Evolutionary conservation across 2,797 vertebrate genomes (phyloP).

Genomic region (Spinus olivaceus): DNA sequence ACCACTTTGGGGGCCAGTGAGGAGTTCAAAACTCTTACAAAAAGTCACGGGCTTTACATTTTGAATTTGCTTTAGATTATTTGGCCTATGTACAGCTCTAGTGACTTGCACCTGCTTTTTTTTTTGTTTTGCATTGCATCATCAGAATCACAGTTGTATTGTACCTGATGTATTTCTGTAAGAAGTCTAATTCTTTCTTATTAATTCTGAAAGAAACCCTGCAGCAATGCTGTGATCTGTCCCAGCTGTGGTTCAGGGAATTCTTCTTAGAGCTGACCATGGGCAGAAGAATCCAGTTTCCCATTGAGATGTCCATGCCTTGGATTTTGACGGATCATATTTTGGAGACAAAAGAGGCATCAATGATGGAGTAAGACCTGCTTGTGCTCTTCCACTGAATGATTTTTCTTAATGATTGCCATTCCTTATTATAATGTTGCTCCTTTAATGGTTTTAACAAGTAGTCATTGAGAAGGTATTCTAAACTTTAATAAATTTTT

Average conservation of each 20-base stretch:
- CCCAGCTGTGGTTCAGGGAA: constrained; percentile 97
- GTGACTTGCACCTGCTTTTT: constrained; percentile 6
- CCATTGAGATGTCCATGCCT: constrained; percentile 98
- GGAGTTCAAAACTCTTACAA: neutral
- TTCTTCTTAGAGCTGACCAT: constrained; percentile 97
- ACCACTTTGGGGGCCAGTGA: neutral
- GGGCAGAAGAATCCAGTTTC: constrained; percentile 97
- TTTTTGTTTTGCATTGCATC: constrained; percentile 30
- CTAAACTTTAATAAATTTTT: neutral
- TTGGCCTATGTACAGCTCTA: neutral
- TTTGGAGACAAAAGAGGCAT: constrained; percentile 94
- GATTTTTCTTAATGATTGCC: neutral
- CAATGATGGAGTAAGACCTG: constrained; percentile 95
- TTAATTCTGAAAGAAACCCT: constrained; percentile 85
- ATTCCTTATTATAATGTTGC: neutral
- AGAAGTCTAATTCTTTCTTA: neutral
- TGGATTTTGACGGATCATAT: constrained; percentile 99
- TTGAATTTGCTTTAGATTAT: neutral
- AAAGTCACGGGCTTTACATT: neutral
- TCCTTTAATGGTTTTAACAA: neutral
- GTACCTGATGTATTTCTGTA: neutral
- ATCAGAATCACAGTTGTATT: constrained; percentile 13
- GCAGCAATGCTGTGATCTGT: constrained; percentile 97
- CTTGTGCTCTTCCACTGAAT: neutral
- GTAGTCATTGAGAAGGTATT: neutral